Evolutionary conservation across 2,113 vertebrate species (phyloP).

Genomic region (Rhinoderma darwinii): DNA sequence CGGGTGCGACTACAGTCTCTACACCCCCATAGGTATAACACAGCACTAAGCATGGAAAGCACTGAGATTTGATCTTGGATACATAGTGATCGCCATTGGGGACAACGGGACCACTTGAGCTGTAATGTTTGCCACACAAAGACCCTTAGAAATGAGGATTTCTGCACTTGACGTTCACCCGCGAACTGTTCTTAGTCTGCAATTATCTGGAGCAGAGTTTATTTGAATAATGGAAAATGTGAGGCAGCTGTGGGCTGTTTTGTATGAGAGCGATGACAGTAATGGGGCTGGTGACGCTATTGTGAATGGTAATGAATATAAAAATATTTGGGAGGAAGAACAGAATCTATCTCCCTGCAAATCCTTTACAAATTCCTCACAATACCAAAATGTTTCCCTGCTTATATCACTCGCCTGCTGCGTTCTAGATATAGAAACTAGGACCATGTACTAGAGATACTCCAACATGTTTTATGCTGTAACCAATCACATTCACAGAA

Average conservation of each 20-base stretch:
- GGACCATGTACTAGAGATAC: background rate
- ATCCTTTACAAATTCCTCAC: constrained; percentile 35
- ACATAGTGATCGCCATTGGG: background rate
- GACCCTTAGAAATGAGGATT: constrained; percentile 12
- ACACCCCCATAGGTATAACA: background rate
- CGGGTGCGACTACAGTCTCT: background rate
- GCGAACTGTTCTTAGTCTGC: constrained; percentile 1
- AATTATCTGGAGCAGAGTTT: constrained; percentile 18
- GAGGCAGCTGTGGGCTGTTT: constrained; percentile 45
- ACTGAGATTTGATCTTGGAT: background rate
- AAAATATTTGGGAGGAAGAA: constrained; percentile 41
- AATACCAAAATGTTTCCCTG: constrained; percentile 5
- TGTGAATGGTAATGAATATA: constrained; percentile 38
- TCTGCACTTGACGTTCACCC: constrained; percentile 20
- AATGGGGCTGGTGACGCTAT: constrained; percentile 46
- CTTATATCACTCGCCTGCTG: background rate
- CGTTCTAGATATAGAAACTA: background rate
- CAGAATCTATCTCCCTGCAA: background rate
- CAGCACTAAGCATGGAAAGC: background rate
- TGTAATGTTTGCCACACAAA: constrained; percentile 9
- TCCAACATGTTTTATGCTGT: background rate
- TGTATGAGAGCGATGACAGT: constrained; percentile 44
- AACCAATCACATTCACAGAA: too few relatives aligned
- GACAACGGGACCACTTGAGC: background rate
- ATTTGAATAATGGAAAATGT: constrained; percentile 37